phyloP scores from a whole-genome alignment of 2,888 invertebrate genomes.

The Ametastegia equiseti region DNA sequence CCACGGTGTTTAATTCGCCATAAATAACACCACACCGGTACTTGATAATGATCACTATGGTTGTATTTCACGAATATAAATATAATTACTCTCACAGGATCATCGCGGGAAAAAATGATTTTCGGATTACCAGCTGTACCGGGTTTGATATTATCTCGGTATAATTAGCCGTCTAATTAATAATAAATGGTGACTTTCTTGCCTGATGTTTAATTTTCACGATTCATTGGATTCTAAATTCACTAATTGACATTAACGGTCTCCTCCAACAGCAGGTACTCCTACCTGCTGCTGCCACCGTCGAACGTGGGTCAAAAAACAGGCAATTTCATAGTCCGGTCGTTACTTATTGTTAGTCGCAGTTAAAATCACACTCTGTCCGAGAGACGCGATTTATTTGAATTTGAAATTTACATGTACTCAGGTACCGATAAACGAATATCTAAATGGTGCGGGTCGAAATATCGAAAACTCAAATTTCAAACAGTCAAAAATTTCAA shows the following conservation, averaged over 20 bases:
- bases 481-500: no score
- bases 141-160: neutral
- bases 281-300: neutral
- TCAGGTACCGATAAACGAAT: no score
- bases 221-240: neutral
- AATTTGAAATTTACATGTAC: neutral
- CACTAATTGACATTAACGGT: constrained; percentile 28
- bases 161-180: neutral
- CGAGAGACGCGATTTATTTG: neutral
- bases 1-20: constrained; percentile 14
- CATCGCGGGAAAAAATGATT: neutral
- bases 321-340: neutral
- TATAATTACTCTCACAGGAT: constrained; percentile 2
- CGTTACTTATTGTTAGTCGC: neutral
- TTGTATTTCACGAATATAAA: constrained; percentile 17
- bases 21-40: constrained; percentile 2
- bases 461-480: no score
- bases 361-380: neutral
- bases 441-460: no score
- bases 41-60: neutral
- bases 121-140: neutral
- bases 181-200: neutral
- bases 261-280: neutral
- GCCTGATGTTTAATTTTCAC: neutral
- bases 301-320: neutral